Evolutionary conservation across 2,888 invertebrate species (phyloP).

Genomic region (Notodonta dromedarius): DNA sequence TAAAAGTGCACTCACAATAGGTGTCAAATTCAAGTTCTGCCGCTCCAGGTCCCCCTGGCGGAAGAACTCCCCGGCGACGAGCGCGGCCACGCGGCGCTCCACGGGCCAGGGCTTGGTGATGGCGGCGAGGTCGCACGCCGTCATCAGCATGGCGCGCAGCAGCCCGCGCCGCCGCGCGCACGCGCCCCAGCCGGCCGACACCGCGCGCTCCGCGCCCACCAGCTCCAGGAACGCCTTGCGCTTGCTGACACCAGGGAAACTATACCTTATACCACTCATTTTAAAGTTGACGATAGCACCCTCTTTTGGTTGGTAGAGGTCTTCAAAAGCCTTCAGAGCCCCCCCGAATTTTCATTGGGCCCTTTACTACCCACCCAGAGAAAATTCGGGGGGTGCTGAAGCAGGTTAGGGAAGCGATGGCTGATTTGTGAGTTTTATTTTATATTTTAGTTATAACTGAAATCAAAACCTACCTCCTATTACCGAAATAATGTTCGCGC

Average conservation of each 20-base stretch:
- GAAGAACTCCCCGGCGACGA: slow-evolving; percentile 97
- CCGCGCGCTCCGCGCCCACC: slow-evolving; percentile 76
- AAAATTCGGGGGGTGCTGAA: no score
- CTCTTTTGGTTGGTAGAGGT: no score
- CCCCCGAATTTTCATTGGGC: no score
- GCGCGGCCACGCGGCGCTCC: slow-evolving; percentile 95
- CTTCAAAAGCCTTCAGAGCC: no score
- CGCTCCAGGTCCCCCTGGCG: slow-evolving; percentile 96
- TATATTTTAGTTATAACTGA: no score
- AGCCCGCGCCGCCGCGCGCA: slow-evolving; percentile 86
- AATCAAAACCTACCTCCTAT: no score
- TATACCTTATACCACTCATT: no score
- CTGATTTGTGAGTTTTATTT: no score
- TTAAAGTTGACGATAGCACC: no score
- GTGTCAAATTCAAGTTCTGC: slow-evolving; percentile 94
- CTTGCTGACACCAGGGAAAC: slow-evolving; percentile 84
- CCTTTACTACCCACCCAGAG: no score
- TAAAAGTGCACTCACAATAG: slow-evolving; percentile 87
- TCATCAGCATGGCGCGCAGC: slow-evolving; percentile 96
- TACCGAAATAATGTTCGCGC: no score
- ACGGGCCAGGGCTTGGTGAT: slow-evolving; percentile 98
- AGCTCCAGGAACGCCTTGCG: slow-evolving; percentile 93
- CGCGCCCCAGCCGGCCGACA: slow-evolving; percentile 21
- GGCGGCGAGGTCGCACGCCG: slow-evolving; percentile 96
- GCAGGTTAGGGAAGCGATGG: no score